These are phyloP conservation scores for Pteromalus puparum DNA, from an alignment of 1,140 invertebrate genomes.

Conservation along the genomic window DNA sequence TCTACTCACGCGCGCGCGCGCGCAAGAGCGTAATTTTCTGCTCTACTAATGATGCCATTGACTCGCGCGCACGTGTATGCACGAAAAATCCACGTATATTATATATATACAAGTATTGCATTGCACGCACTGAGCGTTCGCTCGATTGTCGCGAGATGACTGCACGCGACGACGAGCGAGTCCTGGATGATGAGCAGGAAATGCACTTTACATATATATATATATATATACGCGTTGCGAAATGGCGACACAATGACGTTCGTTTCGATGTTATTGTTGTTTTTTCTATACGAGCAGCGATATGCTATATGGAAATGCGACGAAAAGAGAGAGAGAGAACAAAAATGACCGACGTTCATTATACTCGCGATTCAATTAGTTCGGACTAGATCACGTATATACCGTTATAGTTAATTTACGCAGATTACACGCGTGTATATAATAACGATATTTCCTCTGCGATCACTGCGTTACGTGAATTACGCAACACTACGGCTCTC, in stretches of 20 bases:
- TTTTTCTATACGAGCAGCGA: neutral
- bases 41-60: slow-evolving; percentile 50
- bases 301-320: neutral
- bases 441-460: neutral
- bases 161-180: slow-evolving; percentile 18
- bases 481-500: neutral
- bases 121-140: no score
- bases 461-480: neutral
- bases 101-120: no score
- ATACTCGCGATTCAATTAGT: neutral
- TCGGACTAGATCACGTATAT: neutral
- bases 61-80: neutral
- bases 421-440: neutral
- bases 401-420: neutral
- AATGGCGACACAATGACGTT: slow-evolving; percentile 29
- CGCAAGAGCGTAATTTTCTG: slow-evolving; percentile 34
- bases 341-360: neutral
- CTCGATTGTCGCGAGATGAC: neutral
- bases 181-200: slow-evolving; percentile 37
- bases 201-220: slow-evolving; percentile 19
- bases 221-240: slow-evolving; percentile 2
- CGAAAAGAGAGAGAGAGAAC: neutral
- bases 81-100: slow-evolving; percentile 5
- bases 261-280: neutral
- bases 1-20: neutral